Evolutionary conservation across 2,797 vertebrate species (phyloP), one percentile per base, ranked within the genome.

Genomic region (Enteromius afrohamiltoni): DNA sequence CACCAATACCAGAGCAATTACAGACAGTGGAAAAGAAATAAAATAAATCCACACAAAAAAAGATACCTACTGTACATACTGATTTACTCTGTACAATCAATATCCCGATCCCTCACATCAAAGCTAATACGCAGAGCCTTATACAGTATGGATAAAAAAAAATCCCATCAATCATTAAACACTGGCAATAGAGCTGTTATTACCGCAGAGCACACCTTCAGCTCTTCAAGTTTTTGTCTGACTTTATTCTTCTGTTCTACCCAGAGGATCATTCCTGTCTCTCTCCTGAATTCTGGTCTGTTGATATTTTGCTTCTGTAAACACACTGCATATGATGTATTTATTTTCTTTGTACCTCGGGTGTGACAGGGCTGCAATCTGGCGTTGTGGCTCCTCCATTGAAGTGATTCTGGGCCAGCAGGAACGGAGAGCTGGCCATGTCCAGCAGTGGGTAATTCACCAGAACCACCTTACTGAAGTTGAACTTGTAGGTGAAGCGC

Each of bases 401-500:
- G 89, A 97, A 97, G 89, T 97, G 96, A 80, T 96, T 94, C 84
- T 96, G 96, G 82, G 96, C 93, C 88, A 98, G 92, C 84, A 97
- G 95, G 45, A 97, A 96, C 1, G 96, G 96, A 2, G 95, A 96
- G 34, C 95, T 96, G 0, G 96, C 95, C 95, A 98, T 93, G 53
- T 98, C 97, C 91, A 98, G 91, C 69, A 98, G 93, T 0, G 97
- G 97, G 86, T 97, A 97, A 87, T 97, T 97, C 60, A 97, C 97
- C 80, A 98, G 86, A 49, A 97, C 96, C 1, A 98, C 96, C 90
- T 97, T 97, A 89, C 96, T 97, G 93, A 98, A 98, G 94, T 98
- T 98, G 86, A 98, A 98, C 93, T 98, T 98, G 95, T 98, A 98
- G 85, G 97, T 98, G 92, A 98, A 98, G n/a, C 97, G 95, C 86